A percentile compares a stretch with the other conserved stretches of the same genome.
These are phyloP conservation scores for Drosophila basisetae DNA, from an alignment of 2,888 invertebrate species.

Conservation along the genomic window DNA sequence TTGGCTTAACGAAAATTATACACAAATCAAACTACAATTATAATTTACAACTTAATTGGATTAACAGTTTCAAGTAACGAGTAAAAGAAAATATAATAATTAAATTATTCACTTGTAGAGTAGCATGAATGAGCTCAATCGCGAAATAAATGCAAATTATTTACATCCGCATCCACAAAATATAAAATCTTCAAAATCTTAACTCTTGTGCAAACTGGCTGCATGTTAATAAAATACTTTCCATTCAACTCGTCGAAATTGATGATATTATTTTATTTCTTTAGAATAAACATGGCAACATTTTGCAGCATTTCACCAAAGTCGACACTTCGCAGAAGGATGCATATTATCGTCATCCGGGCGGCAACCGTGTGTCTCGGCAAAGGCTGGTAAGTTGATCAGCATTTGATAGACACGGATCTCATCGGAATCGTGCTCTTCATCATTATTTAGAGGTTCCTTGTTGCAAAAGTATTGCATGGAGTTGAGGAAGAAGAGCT, in stretches of 20 bases:
- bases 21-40: not conserved
- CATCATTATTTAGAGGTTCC: slow-evolving; percentile 10
- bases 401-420: slow-evolving; percentile 69
- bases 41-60: not conserved
- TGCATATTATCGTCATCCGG: slow-evolving; percentile 62
- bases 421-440: slow-evolving; percentile 75
- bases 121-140: not conserved
- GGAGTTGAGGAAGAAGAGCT: slow-evolving; percentile 76
- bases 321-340: slow-evolving; percentile 63
- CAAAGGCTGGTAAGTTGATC: slow-evolving; percentile 69
- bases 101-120: not conserved
- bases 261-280: not conserved
- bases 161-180: not conserved
- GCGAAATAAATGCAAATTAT: not conserved
- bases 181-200: no score
- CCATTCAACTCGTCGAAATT: not conserved
- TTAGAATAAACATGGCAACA: not conserved
- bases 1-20: not conserved
- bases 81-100: not conserved
- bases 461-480: slow-evolving; percentile 82
- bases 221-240: not conserved
- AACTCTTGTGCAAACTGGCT: not conserved
- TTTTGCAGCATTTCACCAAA: slow-evolving; percentile 58
- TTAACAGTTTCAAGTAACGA: not conserved
- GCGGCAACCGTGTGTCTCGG: slow-evolving; percentile 60